Percentiles rank a stretch among this genome's conserved stretches.
Evolutionary conservation across 1,140 invertebrate species (phyloP).

Genomic region (Delia radicum): DNA sequence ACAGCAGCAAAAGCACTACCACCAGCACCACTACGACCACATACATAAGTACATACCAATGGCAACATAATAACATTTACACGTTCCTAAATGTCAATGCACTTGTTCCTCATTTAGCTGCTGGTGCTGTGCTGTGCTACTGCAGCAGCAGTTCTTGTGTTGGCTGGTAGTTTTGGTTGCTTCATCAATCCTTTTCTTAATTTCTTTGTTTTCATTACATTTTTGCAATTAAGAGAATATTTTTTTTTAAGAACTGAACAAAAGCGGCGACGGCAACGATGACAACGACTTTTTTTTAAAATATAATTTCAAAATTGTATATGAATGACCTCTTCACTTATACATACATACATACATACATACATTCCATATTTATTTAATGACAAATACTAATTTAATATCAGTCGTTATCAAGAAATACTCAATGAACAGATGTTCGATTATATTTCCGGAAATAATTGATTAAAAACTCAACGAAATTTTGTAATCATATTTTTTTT

Average conservation of each 20-base stretch:
- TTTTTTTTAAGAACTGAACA: neutral
- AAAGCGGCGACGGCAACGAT: neutral
- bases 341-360: no score
- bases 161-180: neutral
- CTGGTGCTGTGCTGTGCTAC: neutral
- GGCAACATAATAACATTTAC: constrained; percentile 1
- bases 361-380: no score
- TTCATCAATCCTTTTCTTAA: neutral
- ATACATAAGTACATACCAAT: neutral
- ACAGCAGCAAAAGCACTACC: neutral
- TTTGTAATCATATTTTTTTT: no score
- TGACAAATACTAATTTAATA: no score
- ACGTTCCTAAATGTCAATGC: neutral
- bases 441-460: no score
- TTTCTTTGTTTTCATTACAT: neutral
- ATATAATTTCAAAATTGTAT: no score
- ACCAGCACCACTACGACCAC: neutral
- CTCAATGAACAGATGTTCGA: no score
- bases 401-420: no score
- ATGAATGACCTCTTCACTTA: no score
- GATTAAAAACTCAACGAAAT: no score
- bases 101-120: neutral
- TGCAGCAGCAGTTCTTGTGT: neutral
- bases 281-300: no score
- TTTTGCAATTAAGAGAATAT: neutral